These are phyloP conservation scores for Propithecus deckenii DNA, from an alignment of 2,797 vertebrate species.

Conservation along the genomic window DNA sequence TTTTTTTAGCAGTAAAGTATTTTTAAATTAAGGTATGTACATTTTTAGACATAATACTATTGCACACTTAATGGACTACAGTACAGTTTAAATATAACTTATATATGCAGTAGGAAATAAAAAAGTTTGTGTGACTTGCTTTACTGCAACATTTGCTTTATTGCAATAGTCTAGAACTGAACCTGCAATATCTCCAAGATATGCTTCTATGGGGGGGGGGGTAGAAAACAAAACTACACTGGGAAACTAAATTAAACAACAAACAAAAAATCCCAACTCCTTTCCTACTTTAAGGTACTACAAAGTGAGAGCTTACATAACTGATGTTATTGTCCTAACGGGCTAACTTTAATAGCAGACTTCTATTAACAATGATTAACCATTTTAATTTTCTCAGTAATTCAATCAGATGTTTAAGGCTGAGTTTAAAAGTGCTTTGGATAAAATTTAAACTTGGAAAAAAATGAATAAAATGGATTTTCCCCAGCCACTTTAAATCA, in stretches of 20 bases:
- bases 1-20: not conserved
- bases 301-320: not conserved
- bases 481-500: constrained; percentile 1
- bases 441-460: constrained; percentile 52
- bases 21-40: not conserved
- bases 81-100: too few species aligned
- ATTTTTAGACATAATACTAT: not conserved
- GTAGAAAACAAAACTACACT: not conserved
- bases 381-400: constrained; percentile 35
- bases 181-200: not conserved
- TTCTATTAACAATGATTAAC: not conserved
- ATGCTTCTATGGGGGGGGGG: not conserved
- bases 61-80: not conserved
- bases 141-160: too few species aligned
- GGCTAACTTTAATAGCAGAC: not conserved
- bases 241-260: constrained; percentile 13
- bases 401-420: not conserved
- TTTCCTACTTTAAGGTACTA: not conserved
- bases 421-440: constrained; percentile 12
- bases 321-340: not conserved
- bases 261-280: not conserved
- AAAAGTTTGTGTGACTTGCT: not conserved
- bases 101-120: not conserved
- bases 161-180: not conserved
- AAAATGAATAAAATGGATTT: constrained; percentile 35